Percentiles rank a stretch among this genome's conserved stretches.
phyloP scores from a whole-genome alignment of 2,888 invertebrate genomes.

The Linyphia triangularis region DNA sequence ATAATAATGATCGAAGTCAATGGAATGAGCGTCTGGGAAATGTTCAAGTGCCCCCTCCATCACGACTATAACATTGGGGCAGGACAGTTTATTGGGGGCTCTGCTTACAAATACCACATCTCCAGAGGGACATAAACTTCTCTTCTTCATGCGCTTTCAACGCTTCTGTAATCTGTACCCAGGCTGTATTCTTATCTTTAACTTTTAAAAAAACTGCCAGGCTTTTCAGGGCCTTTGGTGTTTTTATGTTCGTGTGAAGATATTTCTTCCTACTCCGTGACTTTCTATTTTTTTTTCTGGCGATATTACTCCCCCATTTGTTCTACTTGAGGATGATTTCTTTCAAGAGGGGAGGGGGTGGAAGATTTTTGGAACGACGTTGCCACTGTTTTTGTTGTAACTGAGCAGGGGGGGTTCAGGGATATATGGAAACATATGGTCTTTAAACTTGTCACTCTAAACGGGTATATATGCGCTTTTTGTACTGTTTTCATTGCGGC shows the following conservation, averaged over 20 bases:
- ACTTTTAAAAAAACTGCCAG: slow-evolving; percentile 40
- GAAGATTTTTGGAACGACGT: neutral
- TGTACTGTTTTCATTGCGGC: neutral
- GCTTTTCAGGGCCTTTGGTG: slow-evolving; percentile 57
- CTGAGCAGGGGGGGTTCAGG: neutral
- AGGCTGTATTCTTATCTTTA: slow-evolving; percentile 44
- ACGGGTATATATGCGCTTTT: neutral
- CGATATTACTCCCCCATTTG: slow-evolving; percentile 53
- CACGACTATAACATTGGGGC: neutral
- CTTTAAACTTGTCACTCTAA: neutral
- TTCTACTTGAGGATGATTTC: slow-evolving; percentile 51
- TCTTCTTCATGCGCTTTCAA: slow-evolving; percentile 43
- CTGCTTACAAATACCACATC: slow-evolving; percentile 56
- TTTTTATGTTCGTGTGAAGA: slow-evolving; percentile 62
- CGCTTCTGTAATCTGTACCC: slow-evolving; percentile 48
- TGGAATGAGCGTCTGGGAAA: slow-evolving; percentile 11
- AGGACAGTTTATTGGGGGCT: slow-evolving; percentile 9
- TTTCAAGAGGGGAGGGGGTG: no score
- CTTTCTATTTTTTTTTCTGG: neutral
- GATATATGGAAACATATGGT: neutral
- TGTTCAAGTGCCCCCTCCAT: slow-evolving; percentile 34
- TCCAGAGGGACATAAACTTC: slow-evolving; percentile 1
- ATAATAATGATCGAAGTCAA: no score
- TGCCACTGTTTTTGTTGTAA: slow-evolving; percentile 3
- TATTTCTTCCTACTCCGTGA: slow-evolving; percentile 1